Base-by-base conservation (phyloP, 1,140 invertebrate species). In the Macrobrachium nipponense region DNA sequence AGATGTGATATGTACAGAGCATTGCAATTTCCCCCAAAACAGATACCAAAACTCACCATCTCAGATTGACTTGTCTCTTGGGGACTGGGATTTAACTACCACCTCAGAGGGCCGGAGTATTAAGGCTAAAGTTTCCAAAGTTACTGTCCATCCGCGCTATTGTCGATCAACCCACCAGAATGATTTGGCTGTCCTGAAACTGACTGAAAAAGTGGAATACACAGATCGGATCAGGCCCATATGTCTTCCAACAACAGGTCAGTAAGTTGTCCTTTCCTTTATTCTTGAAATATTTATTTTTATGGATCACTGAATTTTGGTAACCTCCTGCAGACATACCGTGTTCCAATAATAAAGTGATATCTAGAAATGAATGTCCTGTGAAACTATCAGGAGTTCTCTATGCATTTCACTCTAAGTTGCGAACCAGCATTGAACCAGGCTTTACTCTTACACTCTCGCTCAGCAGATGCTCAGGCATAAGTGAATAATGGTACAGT, bases 11-110 rank as follows among this genome's bases (percentile, higher is more conserved):
- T 36, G 1, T 36, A 36, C 27, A 36, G 27, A 36, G 27, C 27
- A 36, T 36, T 36, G 27, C 27, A 51, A 51, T 51, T 6, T 51
- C 51, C 12, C 12, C 51, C 51, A 51, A 36, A 51, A 51, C 51
- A 89, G 88, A n/a, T 89, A 89, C 77, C 62, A 70, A n/a, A 62
- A 60, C 15, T 77, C 58, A 5, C 85, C 88, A 17, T n/a, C 66
- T 0, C n/a, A n/a, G 4, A 18, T 89, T 11, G 76, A 68, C 6
- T 43, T 89, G 61, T 64, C 62, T n/a, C 27, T 89, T 10, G 88
- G 88, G 0, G 88, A 86, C 73, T 89, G 88, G 88, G 84, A 89
- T 43, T 61, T 89, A 15, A 76, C 12, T 5, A 87, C 86, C 18
- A 58, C 27, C 10, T 66, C 66, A 12, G 86, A 89, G 10, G 88